Base-by-base conservation (phyloP, 2,888 invertebrate genomes). In the Lasioglossum vierecki region DNA sequence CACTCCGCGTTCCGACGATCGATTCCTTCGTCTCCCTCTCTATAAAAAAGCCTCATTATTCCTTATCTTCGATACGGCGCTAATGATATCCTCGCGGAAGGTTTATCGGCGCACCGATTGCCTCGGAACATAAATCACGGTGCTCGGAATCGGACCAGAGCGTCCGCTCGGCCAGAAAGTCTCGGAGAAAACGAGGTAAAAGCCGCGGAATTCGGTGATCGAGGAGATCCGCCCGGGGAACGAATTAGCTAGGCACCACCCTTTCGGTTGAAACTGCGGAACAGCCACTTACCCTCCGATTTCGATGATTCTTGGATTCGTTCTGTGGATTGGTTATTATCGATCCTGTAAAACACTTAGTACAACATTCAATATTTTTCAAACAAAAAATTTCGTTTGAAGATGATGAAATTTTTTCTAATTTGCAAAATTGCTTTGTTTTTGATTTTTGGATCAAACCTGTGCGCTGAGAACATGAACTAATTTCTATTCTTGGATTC, bases 231-330 rank as follows among this genome's bases (percentile, higher is more conserved):
- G 66, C 63, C 2, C 57, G n/a, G n/a, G 22, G 4, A 13, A 74
- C 71, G 80, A 76, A 80, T 85, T 79, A 79, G 15, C 68, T 73
- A 26, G 18, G 57, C 85, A 44, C 76, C 84, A 53, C 11, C 57
- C 57, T n/a, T 1, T 9, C 18, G 8, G 3, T 0, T n/a, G 9
- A 57, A 57, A 57, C 57, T 57, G 57, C 57, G 4, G 57, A 57
- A 57, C n/a, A 18, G 6, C 49, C 2, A 8, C 49, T 49, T 22
- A 49, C 49, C 22, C 22, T 49, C 18, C 6, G 18, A 49, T 49
- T 49, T 49, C 49, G 49, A 22, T 22, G 46, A 46, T 46, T 46
- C 46, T 46, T 18, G 4, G 15, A 46, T 46, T 1, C 5, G 5
- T 46, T 15, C 30, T 30, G n/a, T 30, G 30, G 30, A 30, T 30